Percentiles rank a stretch among this genome's conserved stretches.
Evolutionary conservation across 2,113 vertebrate species (phyloP).

Genomic region (Bettongia penicillata): DNA sequence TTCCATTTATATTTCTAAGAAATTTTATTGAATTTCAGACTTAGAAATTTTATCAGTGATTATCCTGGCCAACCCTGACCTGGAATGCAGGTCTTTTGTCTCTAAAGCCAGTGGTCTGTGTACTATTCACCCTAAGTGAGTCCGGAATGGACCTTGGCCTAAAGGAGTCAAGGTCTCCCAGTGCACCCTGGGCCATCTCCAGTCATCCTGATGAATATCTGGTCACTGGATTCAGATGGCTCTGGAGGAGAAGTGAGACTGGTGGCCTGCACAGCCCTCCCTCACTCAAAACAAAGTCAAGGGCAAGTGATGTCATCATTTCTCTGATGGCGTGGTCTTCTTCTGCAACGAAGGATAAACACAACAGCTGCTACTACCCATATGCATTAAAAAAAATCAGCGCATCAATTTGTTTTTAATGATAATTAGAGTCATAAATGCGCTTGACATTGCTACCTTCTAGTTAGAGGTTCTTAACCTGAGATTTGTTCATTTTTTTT

Average conservation of each 20-base stretch:
- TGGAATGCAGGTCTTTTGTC: not conserved
- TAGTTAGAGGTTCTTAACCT: not conserved
- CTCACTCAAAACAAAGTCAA: too few species aligned
- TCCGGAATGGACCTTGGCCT: too few species aligned
- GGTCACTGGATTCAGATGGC: too few species aligned
- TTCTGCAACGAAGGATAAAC: too few species aligned
- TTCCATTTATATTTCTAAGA: not conserved
- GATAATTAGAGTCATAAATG: not conserved
- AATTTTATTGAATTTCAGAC: not conserved
- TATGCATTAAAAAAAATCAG: not conserved
- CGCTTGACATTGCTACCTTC: slow-evolving; percentile 9
- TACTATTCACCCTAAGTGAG: not conserved
- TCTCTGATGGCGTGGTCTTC: too few species aligned
- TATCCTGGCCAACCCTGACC: not conserved
- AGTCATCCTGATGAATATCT: too few species aligned
- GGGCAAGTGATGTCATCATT: too few species aligned
- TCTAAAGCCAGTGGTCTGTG: not conserved
- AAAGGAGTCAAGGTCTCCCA: too few species aligned
- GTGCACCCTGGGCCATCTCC: too few species aligned
- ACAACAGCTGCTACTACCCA: too few species aligned
- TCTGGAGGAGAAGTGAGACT: too few species aligned
- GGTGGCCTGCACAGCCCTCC: too few species aligned
- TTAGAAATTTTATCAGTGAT: not conserved
- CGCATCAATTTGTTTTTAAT: not conserved
- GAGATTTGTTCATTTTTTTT: not conserved